Evolutionary conservation across 1,140 invertebrate genomes (phyloP), one percentile per base, ranked within the genome.

Genomic region (Ceratina japonica): DNA sequence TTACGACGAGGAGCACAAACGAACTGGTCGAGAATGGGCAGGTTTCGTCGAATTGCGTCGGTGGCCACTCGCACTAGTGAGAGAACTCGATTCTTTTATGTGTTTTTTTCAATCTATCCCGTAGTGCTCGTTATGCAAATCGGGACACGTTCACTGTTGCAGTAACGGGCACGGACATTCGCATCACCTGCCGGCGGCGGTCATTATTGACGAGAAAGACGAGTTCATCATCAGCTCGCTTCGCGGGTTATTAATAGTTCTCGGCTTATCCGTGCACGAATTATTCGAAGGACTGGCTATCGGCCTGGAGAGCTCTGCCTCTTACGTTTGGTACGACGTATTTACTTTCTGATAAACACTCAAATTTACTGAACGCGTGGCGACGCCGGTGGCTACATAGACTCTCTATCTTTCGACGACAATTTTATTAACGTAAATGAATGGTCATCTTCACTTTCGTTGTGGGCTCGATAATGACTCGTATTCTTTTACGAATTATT

Each of bases 241-340:
- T 12, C 92, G 96, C 75, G 95, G 96, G 27, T 89, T 97, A 20
- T 92, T 98, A 62, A 95, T 98, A 72, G 96, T 98, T 0, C 91
- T 97, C 27, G 97, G 97, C 1, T 93, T 99, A 15, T 97, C 97
- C 7, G 95, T 98, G 70, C 98, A 99, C 89, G 97, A 98, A 83
- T 92, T 98, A 0, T 98, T 99, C 87, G 98, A 99, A 94, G 98
- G 98, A 37, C 94, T 98, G 73, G 96, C 97, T 24, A 96, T 98
- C 74, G 97, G 97, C 13, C 92, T 98, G 24, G 97, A 98, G 90
- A 92, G 93, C 22, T 94, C 94, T 13, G 91, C 95, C 8, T 89
- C 91, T 2, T 93, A 95, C 62, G 96, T 98, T 10, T 97, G 96
- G 95, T 94, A 92, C 86, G 27, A n/a, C n/a, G 54, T 56, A 89